Conservation (phyloP, 2,113 vertebrate genomes). For the Tautogolabrus adspersus region DNA sequence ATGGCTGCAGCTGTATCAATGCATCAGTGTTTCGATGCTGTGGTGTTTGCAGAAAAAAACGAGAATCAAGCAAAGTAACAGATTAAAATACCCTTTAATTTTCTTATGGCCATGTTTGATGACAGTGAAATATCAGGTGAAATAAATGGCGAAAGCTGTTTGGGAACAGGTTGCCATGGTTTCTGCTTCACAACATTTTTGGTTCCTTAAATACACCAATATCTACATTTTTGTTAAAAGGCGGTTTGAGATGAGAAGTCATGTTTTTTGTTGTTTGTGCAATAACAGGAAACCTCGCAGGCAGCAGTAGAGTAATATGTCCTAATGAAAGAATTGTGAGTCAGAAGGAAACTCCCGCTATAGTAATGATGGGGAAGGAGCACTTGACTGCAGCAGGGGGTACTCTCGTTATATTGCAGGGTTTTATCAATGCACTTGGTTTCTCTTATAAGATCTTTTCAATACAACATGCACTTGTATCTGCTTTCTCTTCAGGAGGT, state of each 20-base stretch:
- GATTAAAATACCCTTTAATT: too few relatives aligned
- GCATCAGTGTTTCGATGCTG: too few relatives aligned
- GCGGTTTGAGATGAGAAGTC: too few relatives aligned
- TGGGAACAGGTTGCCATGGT: neutral
- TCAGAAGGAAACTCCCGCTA: conserved; percentile 1
- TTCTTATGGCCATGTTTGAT: too few relatives aligned
- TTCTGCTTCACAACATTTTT: neutral
- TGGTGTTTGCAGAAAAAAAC: too few relatives aligned
- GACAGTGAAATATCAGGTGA: neutral
- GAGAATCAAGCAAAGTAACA: too few relatives aligned
- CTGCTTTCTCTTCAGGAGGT: conserved; percentile 79
- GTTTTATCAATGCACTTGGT: neutral
- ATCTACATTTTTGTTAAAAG: neutral
- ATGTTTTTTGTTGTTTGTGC: neutral
- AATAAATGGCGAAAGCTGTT: neutral
- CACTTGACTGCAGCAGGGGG: conserved; percentile 17
- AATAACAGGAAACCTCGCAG: neutral
- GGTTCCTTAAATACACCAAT: neutral
- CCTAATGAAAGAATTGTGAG: conserved; percentile 25
- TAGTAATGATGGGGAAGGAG: neutral
- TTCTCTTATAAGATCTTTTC: neutral
- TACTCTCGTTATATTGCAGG: neutral
- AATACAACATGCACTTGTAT: neutral
- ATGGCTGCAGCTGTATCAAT: too few relatives aligned
- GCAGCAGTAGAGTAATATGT: neutral